Evolutionary conservation across 1,140 invertebrate genomes (phyloP).

Genomic region (Bombus confusus): DNA sequence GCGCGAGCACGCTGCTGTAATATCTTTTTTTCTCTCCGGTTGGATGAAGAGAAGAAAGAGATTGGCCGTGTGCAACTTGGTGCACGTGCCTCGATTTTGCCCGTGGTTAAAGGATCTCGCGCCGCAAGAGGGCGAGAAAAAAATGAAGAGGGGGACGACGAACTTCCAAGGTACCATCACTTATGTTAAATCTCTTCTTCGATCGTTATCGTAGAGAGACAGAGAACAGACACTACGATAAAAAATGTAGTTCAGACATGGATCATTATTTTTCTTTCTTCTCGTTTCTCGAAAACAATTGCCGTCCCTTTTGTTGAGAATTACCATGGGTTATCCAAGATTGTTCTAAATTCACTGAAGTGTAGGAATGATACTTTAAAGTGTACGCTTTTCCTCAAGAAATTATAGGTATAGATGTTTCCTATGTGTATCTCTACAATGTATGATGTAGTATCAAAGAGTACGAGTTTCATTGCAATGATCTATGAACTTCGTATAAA

Average conservation of each 20-base stretch:
- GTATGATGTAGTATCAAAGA: no score
- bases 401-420: no score
- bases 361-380: no score
- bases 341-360: no score
- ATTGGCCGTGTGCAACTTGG: constrained; percentile 12
- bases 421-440: no score
- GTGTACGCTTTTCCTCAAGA: no score
- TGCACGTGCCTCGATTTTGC: constrained; percentile 64
- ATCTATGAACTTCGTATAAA: no score
- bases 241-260: no score
- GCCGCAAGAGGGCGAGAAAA: constrained; percentile 43
- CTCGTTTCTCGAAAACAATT: no score
- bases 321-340: neutral
- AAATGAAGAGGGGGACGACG: constrained; percentile 37
- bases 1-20: neutral
- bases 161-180: neutral
- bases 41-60: neutral
- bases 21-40: neutral
- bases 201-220: no score
- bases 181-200: neutral
- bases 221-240: neutral
- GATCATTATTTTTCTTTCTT: neutral
- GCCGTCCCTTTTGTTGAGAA: neutral
- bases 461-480: no score
- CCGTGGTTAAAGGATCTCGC: constrained; percentile 46